Conservation (phyloP, 1,140 invertebrate species). For the Epicauta chinensis region DNA sequence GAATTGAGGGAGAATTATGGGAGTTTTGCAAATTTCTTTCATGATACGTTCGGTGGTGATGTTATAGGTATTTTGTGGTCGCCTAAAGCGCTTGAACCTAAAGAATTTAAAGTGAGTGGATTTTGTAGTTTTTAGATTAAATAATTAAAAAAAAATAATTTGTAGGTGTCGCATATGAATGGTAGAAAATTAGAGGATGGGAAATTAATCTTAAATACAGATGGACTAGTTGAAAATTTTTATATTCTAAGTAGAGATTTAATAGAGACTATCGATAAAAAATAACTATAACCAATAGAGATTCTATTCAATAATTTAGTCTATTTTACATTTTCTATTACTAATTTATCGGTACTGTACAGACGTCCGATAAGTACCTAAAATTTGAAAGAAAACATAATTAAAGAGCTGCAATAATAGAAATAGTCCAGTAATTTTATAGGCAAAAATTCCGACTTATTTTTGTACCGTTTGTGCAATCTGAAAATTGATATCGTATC, state of each 20-base stretch:
- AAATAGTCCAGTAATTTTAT: background rate
- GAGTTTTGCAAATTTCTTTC: constrained; percentile 80
- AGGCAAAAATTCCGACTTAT: background rate
- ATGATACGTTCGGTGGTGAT: constrained; percentile 77
- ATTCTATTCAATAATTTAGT: background rate
- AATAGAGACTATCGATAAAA: constrained; percentile 47
- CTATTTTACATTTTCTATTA: constrained; percentile 19
- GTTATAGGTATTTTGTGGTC: constrained; percentile 78
- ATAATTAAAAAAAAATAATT: constrained; percentile 46
- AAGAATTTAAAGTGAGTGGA: constrained; percentile 63
- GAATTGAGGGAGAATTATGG: constrained; percentile 68
- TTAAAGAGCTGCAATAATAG: background rate
- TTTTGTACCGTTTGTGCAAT: too few species aligned
- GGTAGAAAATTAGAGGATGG: constrained; percentile 44
- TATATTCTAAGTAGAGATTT: constrained; percentile 58
- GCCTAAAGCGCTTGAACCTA: constrained; percentile 53
- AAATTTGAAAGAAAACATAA: constrained; percentile 5
- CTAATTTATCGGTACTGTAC: constrained; percentile 23
- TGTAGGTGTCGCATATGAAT: constrained; percentile 57
- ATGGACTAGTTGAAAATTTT: constrained; percentile 69
- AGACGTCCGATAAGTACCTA: constrained; percentile 21
- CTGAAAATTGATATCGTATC: too few species aligned
- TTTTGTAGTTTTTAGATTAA: constrained; percentile 20
- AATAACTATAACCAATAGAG: background rate
- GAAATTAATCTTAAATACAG: constrained; percentile 53